Percentiles rank a stretch among this genome's conserved stretches.
phyloP scores from a whole-genome alignment of 2,888 invertebrate species.

The Gasteruption jaculator region DNA sequence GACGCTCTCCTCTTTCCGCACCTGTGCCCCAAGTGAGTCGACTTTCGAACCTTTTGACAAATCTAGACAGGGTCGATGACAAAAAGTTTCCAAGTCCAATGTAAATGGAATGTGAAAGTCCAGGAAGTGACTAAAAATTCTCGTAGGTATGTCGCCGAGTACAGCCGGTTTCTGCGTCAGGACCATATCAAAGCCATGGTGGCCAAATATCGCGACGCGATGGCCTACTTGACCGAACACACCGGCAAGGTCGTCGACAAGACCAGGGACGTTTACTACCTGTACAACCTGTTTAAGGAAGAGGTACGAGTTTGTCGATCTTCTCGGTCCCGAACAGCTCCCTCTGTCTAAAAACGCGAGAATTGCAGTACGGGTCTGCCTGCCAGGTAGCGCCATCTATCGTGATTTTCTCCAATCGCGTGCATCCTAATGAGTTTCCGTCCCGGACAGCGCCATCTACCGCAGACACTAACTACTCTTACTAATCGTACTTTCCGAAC shows the following conservation, averaged over 20 bases:
- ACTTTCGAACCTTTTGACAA: neutral
- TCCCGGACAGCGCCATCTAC: too few species aligned
- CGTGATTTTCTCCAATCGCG: too few species aligned
- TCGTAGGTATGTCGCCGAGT: constrained; percentile 39
- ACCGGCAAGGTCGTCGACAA: constrained; percentile 42
- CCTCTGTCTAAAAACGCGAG: too few species aligned
- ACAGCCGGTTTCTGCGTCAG: constrained; percentile 27
- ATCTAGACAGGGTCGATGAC: neutral
- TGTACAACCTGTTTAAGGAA: constrained; percentile 48
- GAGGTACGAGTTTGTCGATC: constrained; percentile 40
- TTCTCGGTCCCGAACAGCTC: too few species aligned
- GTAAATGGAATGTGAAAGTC: too few species aligned
- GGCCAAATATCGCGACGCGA: constrained; percentile 43
- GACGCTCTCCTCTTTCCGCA: constrained; percentile 45
- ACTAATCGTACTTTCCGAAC: too few species aligned
- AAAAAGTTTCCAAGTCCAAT: too few species aligned
- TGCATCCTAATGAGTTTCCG: too few species aligned
- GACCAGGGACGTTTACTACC: constrained; percentile 41
- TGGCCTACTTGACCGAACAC: constrained; percentile 46
- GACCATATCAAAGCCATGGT: constrained; percentile 38
- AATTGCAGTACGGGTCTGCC: too few species aligned
- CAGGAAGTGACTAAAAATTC: too few species aligned
- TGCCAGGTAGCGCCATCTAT: too few species aligned
- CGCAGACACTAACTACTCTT: too few species aligned
- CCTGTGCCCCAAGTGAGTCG: constrained; percentile 36